Evolutionary conservation across 2,888 invertebrate genomes (phyloP).

Genomic region (Pyralis farinalis): DNA sequence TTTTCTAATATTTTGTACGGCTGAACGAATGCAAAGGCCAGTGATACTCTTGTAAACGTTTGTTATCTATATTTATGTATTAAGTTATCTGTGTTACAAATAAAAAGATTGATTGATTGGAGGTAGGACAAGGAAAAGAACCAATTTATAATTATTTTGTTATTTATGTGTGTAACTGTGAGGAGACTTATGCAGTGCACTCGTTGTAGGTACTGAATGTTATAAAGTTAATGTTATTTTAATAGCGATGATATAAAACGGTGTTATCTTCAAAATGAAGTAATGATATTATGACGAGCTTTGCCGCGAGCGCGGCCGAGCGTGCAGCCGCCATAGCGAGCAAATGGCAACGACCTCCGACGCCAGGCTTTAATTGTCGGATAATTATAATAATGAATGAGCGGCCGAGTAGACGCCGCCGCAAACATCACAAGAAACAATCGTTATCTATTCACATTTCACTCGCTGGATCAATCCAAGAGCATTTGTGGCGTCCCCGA

Average conservation of each 20-base stretch:
- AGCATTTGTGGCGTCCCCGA: slow-evolving; percentile 40
- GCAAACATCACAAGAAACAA: slow-evolving; percentile 46
- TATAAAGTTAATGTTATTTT: background rate
- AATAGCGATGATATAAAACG: slow-evolving; percentile 2
- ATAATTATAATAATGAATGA: slow-evolving; percentile 66
- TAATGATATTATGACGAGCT: slow-evolving; percentile 10
- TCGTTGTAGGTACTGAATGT: too few species aligned
- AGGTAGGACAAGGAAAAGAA: too few species aligned
- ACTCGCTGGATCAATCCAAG: slow-evolving; percentile 59
- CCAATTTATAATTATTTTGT: too few species aligned
- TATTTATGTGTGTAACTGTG: too few species aligned
- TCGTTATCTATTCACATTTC: slow-evolving; percentile 48
- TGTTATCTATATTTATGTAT: too few species aligned
- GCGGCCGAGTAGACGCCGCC: slow-evolving; percentile 41
- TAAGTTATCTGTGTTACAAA: too few species aligned
- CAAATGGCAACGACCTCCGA: slow-evolving; percentile 56
- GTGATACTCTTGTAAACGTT: too few species aligned
- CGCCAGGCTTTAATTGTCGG: slow-evolving; percentile 52
- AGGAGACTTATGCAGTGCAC: too few species aligned
- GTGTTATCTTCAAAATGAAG: slow-evolving; percentile 4
- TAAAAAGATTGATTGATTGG: too few species aligned
- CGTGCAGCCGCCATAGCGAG: slow-evolving; percentile 22
- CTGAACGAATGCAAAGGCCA: too few species aligned
- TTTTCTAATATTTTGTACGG: too few species aligned
- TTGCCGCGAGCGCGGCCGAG: slow-evolving; percentile 12